These are phyloP conservation scores for Leucozona laternaria DNA, from an alignment of 2,888 invertebrate genomes.

Conservation along the genomic window DNA sequence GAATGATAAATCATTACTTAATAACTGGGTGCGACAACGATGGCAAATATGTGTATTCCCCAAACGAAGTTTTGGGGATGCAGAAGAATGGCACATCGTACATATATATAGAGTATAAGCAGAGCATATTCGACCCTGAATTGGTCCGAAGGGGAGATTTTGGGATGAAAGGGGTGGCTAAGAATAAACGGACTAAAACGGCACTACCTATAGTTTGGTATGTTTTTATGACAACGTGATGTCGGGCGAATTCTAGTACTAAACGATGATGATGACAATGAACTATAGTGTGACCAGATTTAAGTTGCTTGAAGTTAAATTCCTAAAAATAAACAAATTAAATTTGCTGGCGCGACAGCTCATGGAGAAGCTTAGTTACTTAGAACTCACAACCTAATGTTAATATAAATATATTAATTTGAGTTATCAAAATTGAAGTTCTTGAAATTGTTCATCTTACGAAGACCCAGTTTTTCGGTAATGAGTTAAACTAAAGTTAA, in stretches of 20 bases:
- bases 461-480: no score
- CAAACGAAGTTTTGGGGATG: conserved; percentile 65
- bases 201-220: conserved; percentile 25
- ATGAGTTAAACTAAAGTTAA: no score
- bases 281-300: conserved; percentile 14
- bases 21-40: conserved; percentile 76
- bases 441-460: no score
- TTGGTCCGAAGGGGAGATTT: not conserved
- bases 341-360: no score
- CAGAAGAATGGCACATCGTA: conserved; percentile 21
- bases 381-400: no score
- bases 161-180: not conserved
- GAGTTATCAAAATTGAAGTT: no score
- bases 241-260: conserved; percentile 25
- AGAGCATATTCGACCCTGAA: conserved; percentile 37
- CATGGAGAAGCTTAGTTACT: no score
- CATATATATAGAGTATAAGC: not conserved
- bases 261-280: conserved; percentile 43
- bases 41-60: conserved; percentile 73
- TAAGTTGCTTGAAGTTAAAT: no score
- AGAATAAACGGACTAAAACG: conserved; percentile 53
- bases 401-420: no score
- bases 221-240: conserved; percentile 28
- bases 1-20: conserved; percentile 75
- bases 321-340: no score